Percentiles rank a stretch among this genome's conserved stretches.
Evolutionary conservation across 2,888 invertebrate species (phyloP).

Genomic region (Mimumesa dahlbomi): DNA sequence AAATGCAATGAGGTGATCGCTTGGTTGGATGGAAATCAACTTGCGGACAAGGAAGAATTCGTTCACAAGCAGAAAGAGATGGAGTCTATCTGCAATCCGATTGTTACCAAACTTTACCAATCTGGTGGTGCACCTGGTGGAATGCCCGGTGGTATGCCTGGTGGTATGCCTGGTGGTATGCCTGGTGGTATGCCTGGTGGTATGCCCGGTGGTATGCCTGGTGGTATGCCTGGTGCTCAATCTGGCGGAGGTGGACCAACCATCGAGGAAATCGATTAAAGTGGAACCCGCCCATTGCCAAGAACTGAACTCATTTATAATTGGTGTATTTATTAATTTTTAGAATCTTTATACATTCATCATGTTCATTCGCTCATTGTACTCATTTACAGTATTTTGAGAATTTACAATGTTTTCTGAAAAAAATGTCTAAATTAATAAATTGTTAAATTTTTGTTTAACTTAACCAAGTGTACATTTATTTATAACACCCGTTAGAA

Average conservation of each 20-base stretch:
- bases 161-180: conserved; percentile 75
- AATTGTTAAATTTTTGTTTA: conserved; percentile 5
- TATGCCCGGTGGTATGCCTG: conserved; percentile 78
- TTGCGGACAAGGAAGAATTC: conserved; percentile 89
- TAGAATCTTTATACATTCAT: not conserved
- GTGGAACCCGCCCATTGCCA: not conserved
- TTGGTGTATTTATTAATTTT: not conserved
- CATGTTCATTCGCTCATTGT: not conserved
- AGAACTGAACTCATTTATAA: conserved; percentile 12
- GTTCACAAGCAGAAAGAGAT: conserved; percentile 88
- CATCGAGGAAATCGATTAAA: conserved; percentile 93
- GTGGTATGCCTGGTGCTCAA: conserved; percentile 73
- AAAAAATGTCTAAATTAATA: conserved; percentile 1
- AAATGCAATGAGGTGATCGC: conserved; percentile 87
- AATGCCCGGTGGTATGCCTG: conserved; percentile 72
- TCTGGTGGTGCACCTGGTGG: conserved; percentile 72
- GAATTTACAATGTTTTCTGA: not conserved
- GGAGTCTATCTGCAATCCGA: conserved; percentile 88
- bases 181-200: conserved; percentile 77
- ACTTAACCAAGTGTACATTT: not conserved
- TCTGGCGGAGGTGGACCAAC: conserved; percentile 83
- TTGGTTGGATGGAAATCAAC: conserved; percentile 90
- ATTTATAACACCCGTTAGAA: not conserved
- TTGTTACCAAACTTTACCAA: conserved; percentile 92
- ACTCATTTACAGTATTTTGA: not conserved